Percentiles rank a stretch among this genome's conserved stretches.
Evolutionary conservation across 2,888 invertebrate genomes (phyloP).

Genomic region (Seladonia tumulorum): DNA sequence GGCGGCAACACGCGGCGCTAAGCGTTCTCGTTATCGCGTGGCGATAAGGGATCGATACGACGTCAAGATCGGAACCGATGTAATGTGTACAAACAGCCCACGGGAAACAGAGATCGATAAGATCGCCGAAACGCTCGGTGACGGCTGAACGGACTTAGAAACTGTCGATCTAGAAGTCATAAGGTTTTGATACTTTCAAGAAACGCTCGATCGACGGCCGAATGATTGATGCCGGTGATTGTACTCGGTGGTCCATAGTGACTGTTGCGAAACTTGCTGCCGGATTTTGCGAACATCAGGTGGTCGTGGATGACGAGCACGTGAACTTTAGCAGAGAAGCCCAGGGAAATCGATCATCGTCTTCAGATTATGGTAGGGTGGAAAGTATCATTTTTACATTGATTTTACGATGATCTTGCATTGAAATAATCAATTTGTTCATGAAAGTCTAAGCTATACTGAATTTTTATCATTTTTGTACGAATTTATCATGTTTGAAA

Average conservation of each 20-base stretch:
- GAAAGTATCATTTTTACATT: neutral
- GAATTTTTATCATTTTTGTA: too few species aligned
- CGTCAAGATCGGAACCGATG: conserved; percentile 55
- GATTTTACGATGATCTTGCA: neutral
- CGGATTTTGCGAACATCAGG: neutral
- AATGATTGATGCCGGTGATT: conserved; percentile 36
- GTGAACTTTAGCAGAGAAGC: neutral
- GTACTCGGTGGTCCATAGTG: neutral
- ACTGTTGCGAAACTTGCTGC: neutral
- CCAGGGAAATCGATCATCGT: neutral
- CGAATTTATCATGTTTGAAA: too few species aligned
- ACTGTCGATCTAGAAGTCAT: conserved; percentile 42
- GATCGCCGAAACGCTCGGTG: conserved; percentile 33
- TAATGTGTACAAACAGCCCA: conserved; percentile 61
- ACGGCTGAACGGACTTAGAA: conserved; percentile 1
- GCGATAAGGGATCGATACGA: conserved; percentile 66
- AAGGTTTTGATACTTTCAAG: conserved; percentile 51
- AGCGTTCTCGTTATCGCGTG: conserved; percentile 62
- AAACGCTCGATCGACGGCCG: conserved; percentile 36
- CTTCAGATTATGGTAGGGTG: neutral
- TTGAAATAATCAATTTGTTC: neutral
- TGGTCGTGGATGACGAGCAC: neutral
- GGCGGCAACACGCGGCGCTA: conserved; percentile 58
- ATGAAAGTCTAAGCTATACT: too few species aligned
- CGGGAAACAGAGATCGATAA: conserved; percentile 43